Evolutionary conservation across 2,888 invertebrate species (phyloP).

Genomic region (Agriopis leucophaearia): DNA sequence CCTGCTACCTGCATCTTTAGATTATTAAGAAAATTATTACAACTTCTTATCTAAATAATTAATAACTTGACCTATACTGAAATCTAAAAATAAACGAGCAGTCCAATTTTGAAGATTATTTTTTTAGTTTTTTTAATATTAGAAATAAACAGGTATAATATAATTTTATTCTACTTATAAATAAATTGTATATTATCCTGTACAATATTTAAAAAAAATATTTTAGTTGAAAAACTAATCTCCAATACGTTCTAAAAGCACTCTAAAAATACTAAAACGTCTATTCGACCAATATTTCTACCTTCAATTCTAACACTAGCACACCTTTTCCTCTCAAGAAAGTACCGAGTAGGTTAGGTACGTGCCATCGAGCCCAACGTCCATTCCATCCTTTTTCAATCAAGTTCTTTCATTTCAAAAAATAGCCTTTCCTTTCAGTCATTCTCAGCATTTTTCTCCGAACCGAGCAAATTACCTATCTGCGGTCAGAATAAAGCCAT

Average conservation of each 20-base stretch:
- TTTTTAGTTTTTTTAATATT: too few relatives aligned
- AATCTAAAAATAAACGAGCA: not conserved
- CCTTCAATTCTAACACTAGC: constrained; percentile 29
- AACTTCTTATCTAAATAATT: too few relatives aligned
- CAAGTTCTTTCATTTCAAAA: constrained; percentile 35
- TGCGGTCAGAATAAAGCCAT: constrained; percentile 54
- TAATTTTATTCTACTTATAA: too few relatives aligned
- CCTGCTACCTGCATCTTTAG: too few relatives aligned
- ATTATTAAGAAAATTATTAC: too few relatives aligned
- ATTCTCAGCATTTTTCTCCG: constrained; percentile 34
- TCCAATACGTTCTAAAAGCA: not conserved
- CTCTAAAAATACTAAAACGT: constrained; percentile 5
- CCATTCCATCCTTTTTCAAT: constrained; percentile 27
- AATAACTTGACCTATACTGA: not conserved
- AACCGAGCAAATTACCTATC: constrained; percentile 40
- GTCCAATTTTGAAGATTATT: too few relatives aligned
- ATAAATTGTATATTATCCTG: not conserved
- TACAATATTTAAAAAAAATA: not conserved
- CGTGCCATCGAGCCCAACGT: constrained; percentile 12
- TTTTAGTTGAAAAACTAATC: not conserved
- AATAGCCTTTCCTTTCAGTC: constrained; percentile 29
- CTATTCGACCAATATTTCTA: constrained; percentile 12
- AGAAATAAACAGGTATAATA: too few relatives aligned
- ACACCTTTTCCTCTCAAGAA: constrained; percentile 15
- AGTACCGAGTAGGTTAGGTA: not conserved